Evolutionary conservation across 2,113 vertebrate genomes (phyloP).

Genomic region (Otus sunia): DNA sequence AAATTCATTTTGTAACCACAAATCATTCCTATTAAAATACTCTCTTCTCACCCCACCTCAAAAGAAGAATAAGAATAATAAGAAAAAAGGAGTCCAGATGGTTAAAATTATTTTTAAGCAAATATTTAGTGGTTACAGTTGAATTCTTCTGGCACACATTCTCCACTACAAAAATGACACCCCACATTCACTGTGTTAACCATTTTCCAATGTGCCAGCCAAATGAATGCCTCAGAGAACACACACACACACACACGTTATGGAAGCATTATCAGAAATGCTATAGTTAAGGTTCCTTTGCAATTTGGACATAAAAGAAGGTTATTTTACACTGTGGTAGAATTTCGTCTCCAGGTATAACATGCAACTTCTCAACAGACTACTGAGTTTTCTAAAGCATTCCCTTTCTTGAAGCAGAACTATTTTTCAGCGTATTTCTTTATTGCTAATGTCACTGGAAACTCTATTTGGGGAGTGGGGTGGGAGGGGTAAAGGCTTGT

Average conservation of each 20-base stretch:
- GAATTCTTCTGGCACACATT: slow-evolving; percentile 76
- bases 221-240: slow-evolving; percentile 70
- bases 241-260: slow-evolving; percentile 29
- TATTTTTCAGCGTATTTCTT: neutral
- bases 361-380: neutral
- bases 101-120: slow-evolving; percentile 81
- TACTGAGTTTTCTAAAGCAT: neutral
- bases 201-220: slow-evolving; percentile 72
- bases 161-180: slow-evolving; percentile 73
- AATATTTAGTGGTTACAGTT: slow-evolving; percentile 78
- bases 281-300: neutral
- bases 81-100: slow-evolving; percentile 75
- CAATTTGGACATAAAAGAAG: neutral
- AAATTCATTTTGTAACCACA: slow-evolving; percentile 71
- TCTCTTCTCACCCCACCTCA: slow-evolving; percentile 66
- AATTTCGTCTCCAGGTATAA: neutral
- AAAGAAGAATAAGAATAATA: slow-evolving; percentile 66
- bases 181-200: slow-evolving; percentile 76
- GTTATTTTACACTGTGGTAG: neutral
- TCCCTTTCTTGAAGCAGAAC: neutral
- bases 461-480: neutral
- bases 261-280: slow-evolving; percentile 44
- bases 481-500: neutral
- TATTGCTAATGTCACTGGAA: neutral
- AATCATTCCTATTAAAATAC: slow-evolving; percentile 72